Conservation (phyloP, 2,888 invertebrate species). For the Cryptus viduatorius region DNA sequence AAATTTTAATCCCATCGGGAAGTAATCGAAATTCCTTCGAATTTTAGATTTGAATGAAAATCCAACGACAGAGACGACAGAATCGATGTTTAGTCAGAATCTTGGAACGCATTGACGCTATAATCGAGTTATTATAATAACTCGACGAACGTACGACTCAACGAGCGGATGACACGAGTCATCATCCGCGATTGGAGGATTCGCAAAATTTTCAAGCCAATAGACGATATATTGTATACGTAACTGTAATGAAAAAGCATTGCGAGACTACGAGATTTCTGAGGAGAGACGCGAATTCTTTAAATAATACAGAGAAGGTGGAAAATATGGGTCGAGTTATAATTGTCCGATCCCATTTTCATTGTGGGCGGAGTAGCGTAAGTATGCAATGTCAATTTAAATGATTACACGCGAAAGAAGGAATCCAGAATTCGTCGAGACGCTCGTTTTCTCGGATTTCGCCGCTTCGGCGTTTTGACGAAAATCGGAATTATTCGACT, state of each 20-base stretch:
- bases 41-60: background rate
- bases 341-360: conserved; percentile 78
- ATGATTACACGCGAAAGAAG: conserved; percentile 35
- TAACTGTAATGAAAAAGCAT: conserved; percentile 48
- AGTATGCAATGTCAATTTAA: conserved; percentile 57
- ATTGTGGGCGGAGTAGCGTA: conserved; percentile 54
- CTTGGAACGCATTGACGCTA: conserved; percentile 9
- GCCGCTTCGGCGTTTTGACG: conserved; percentile 17
- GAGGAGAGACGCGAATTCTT: conserved; percentile 68
- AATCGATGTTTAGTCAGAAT: conserved; percentile 25
- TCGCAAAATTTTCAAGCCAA: background rate
- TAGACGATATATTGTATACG: background rate
- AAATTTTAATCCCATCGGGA: no score
- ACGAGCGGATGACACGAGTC: background rate
- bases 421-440: conserved; percentile 16
- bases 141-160: background rate
- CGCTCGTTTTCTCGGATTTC: conserved; percentile 13
- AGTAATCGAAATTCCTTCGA: no score
- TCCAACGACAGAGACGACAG: background rate
- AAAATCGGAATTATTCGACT: background rate
- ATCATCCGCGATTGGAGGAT: conserved; percentile 37
- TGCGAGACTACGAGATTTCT: conserved; percentile 47
- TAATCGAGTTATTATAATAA: conserved; percentile 1
- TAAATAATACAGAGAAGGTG: conserved; percentile 71
- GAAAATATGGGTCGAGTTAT: conserved; percentile 79